Evolutionary conservation across 2,888 invertebrate species (phyloP), one percentile per base, ranked within the genome.

Genomic region (Sesamia inferens): DNA sequence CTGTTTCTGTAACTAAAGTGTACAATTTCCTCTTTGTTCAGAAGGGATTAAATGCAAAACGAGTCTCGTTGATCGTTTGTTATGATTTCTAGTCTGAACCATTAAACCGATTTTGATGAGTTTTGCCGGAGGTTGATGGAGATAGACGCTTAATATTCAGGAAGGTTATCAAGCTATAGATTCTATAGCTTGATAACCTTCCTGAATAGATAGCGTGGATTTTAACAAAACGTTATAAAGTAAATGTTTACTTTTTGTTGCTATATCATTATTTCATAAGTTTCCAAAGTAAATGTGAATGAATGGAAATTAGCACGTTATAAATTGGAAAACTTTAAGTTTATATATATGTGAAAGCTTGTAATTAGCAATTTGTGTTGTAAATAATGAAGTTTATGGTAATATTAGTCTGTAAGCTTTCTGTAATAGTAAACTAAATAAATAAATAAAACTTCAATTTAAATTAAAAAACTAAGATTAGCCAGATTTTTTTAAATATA

Each of bases 31-130:
- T 24, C 16, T 62, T 75, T 61, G 54, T 3, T 16, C 10, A 24
- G 39, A 39, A 39, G n/a, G 42, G 10, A 22, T 19, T 42, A 16
- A 61, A 55, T 42, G 42, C 10, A 51, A 39, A 31, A 31, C 42
- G 19, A 31, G 24, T 7, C 0, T 58, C 5, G 6, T 11, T 58
- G 22, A 19, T 48, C 5, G 22, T 47, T 66, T 57, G 11, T 76
- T 39, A 55, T 13, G 11, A 48, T 42, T 58, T 48, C 24, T 16
- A 14, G n/a, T 24, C 11, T 7, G 5, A 22, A 39, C 31, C 54
- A 54, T 4, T 74, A 47, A 74, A 39, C 13, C 16, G 11, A 66
- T 42, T 58, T 14, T 58, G 47, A 66, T 66, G n/a, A 65, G 64
- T 55, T 63, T 61, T 0, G 7, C 5, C 19, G 11, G n/a, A 73